Evolutionary conservation across 2,113 vertebrate species (phyloP), one percentile per base, ranked within the genome.

Genomic region (Mirza zaza): DNA sequence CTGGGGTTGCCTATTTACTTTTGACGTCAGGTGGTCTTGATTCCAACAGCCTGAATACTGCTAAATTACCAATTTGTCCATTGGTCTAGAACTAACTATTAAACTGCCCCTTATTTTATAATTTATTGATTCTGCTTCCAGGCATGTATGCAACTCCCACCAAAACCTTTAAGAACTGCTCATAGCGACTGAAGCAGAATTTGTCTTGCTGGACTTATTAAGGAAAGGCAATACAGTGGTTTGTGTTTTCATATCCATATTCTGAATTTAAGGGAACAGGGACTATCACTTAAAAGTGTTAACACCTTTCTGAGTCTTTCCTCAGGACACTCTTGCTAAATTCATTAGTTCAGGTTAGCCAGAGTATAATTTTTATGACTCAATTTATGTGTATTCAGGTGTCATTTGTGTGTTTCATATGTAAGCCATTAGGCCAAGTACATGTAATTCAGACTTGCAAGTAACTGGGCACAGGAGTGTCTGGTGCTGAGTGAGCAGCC

Each of bases 1-100:
- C 68, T 91, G 55, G n/a, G 7, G 25, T 65, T 82, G 67, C 90
- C 67, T 89, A 23, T 91, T 36, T 81, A 9, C 92, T 95, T 92
- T 84, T 83, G 52, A 90, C 6, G 45, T 29, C 61, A 67, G 59
- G 71, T 55, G 73, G 90, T 39, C 90, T 42, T 93, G 21, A 75
- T 70, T 20, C 36, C 25, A 70, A 45, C 65, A 67, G 48, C 65
- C 32, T 42, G 42, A 52, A 42, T 76, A 29, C 50, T 48, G 21
- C 48, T 86, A 48, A 70, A 34, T 82, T 21, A 76, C 11, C 71
- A 55, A 77, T 67, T 18, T 73, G 48, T 8, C 68, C 17, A 8
- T 71, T 55, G 48, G 63, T 70, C 36, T 48, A 36, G 18, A 83
- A 57, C 48, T 55, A 75, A 68, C 48, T 59, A 39, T 63, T 34